Percentiles rank a stretch among this genome's conserved stretches.
Conservation (phyloP, 1,140 invertebrate genomes). For the Papilio polyxenes region DNA sequence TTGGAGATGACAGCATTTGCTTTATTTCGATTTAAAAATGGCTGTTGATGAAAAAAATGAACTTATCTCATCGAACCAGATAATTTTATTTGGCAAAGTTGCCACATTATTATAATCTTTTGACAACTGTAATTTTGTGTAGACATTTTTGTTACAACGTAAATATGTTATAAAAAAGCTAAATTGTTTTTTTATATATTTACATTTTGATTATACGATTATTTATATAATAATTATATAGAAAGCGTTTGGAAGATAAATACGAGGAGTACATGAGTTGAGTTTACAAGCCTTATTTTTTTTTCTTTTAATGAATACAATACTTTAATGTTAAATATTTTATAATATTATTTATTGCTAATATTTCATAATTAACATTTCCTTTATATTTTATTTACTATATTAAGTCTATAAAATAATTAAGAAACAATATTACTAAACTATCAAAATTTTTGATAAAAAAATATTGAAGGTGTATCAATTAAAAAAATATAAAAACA, state of each 20-base stretch:
- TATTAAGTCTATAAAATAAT: background rate
- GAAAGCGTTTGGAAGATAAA: slow-evolving; percentile 18
- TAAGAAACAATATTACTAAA: background rate
- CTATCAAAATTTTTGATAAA: background rate
- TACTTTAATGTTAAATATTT: background rate
- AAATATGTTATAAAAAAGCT: background rate
- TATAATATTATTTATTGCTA: background rate
- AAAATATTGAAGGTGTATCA: background rate
- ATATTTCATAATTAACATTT: background rate
- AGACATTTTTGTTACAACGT: background rate
- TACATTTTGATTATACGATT: slow-evolving; percentile 6
- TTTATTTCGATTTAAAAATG: too few species aligned
- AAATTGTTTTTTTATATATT: background rate
- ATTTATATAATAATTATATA: background rate
- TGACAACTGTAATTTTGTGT: background rate
- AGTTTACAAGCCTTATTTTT: background rate
- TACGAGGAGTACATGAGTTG: background rate
- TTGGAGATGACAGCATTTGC: too few species aligned
- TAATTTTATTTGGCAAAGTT: background rate
- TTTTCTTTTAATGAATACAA: background rate
- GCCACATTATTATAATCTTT: background rate
- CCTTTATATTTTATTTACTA: background rate
- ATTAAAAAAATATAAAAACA: too few species aligned
- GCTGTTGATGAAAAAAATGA: too few species aligned
- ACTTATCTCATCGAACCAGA: too few species aligned